Evolutionary conservation across 2,113 vertebrate genomes (phyloP).

Genomic region (Zootoca vivipara): DNA sequence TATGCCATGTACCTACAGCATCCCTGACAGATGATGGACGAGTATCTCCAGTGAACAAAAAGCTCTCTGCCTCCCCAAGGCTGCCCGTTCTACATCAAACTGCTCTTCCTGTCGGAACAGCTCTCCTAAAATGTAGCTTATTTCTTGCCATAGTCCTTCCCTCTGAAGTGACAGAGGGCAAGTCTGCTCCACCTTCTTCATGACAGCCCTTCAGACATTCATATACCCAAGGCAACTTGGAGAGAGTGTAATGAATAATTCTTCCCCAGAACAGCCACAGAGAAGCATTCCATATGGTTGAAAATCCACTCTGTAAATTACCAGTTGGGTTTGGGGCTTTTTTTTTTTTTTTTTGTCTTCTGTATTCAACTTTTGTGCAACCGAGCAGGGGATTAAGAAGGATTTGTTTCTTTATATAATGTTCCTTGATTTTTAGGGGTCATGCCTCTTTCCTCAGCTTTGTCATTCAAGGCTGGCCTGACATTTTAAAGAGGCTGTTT

Average conservation of each 20-base stretch:
- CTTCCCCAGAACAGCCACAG: neutral
- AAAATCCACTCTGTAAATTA: neutral
- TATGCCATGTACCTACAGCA: no score
- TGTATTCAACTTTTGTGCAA: neutral
- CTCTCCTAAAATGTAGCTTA: neutral
- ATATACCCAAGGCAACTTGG: neutral
- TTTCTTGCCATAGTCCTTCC: neutral
- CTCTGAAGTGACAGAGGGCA: neutral
- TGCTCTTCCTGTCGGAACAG: neutral
- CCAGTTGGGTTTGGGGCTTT: neutral
- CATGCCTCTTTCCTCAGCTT: neutral
- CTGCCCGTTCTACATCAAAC: no score
- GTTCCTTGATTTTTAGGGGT: neutral
- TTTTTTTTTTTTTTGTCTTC: neutral
- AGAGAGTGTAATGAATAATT: neutral
- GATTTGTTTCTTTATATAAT: neutral
- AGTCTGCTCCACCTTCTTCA: neutral
- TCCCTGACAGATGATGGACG: no score
- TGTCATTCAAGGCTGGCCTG: neutral
- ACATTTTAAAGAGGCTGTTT: slow-evolving; percentile 13
- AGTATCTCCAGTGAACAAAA: no score
- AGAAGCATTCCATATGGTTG: neutral
- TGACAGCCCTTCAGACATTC: neutral
- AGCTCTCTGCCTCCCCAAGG: no score
- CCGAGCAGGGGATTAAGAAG: neutral